A percentile compares a stretch with the other conserved stretches of the same genome.
These are phyloP conservation scores for Zele albiditarsus DNA, from an alignment of 2,888 invertebrate genomes.

Conservation along the genomic window DNA sequence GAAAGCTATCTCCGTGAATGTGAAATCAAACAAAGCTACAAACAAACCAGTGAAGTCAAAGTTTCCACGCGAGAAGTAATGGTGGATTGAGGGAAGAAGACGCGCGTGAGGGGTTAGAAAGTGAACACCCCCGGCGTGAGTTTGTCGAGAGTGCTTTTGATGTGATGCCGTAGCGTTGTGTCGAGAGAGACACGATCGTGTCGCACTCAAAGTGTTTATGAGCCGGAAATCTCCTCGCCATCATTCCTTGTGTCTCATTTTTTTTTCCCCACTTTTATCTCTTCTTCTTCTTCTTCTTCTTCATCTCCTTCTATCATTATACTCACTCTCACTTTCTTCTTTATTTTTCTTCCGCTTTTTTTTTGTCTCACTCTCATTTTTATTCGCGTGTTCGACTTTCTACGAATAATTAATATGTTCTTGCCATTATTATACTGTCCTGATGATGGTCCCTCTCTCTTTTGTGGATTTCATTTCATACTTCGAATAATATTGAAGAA, in stretches of 20 bases:
- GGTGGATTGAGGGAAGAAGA: constrained; percentile 31
- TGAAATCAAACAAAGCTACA: constrained; percentile 72
- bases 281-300: constrained; percentile 42
- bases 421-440: background rate
- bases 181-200: constrained; percentile 59
- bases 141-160: constrained; percentile 39
- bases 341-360: constrained; percentile 12
- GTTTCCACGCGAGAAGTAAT: constrained; percentile 52
- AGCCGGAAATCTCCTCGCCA: constrained; percentile 32
- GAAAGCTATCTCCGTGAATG: constrained; percentile 72
- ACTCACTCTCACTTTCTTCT: background rate
- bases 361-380: background rate
- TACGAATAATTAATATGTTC: constrained; percentile 30
- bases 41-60: constrained; percentile 68
- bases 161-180: constrained; percentile 36
- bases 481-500: background rate
- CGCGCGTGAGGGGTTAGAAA: constrained; percentile 47
- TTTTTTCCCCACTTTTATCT: constrained; percentile 31
- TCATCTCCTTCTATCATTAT: constrained; percentile 48
- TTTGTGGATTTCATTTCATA: constrained; percentile 17
- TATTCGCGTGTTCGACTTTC: background rate
- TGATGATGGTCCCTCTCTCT: constrained; percentile 7
- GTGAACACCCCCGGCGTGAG: constrained; percentile 37
- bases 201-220: constrained; percentile 52
- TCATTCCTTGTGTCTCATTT: constrained; percentile 30